Base-by-base conservation (phyloP, 2,113 vertebrate species). In the Osmerus mordax region DNA sequence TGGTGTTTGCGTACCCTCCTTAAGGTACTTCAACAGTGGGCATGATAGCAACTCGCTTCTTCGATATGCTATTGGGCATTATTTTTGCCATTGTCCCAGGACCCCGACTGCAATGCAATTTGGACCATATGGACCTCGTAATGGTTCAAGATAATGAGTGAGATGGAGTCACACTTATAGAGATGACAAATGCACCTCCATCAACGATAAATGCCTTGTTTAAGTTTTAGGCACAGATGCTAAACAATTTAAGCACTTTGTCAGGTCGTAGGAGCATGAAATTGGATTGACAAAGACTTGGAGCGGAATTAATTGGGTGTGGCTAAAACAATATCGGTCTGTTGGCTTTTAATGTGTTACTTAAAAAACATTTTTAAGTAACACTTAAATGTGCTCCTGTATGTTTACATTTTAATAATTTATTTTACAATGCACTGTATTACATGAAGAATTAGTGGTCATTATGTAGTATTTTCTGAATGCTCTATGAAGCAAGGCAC, bases 191-290 rank as follows among this genome's bases (percentile, higher is more conserved):
- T 19, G 55, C 63, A 55, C 70, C 21, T 65, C 66, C 62, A 41
- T 62, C 72, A 65, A 78, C 80, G 76, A 84, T 59, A 65, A 73
- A 81, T 69, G 82, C 74, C 78, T 81, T 21, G 70, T 66, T 63
- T 60, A n/a, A 65, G 72, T 69, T 79, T 79, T 47, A 7, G 83
- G 60, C 54, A 53, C 84, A 86, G 81, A 86, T 87, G 80, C 77
- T 83, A 69, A 84, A 83, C 61, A 68, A 21, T 76, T 83, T 83
- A 80, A 83, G 76, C 73, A 79, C 83, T 85, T 84, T 81, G 81
- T 87, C 83, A 72, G 73, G 77, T 81, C 86, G 81, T 56, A 75
- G 83, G 75, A 86, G 83, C 85, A 87, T 90, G 85, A 91, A 89
- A 89, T 88, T 87, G 84, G 75, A 71, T 82, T 73, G 76, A 83